phyloP scores from a whole-genome alignment of 2,113 vertebrate genomes.

The human (Homo sapiens) region GRCh38 chr5:173516501-173517000 shows the following conservation, averaged over 20 bases:
- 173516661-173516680: background rate
- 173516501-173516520: no score
- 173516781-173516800: background rate
- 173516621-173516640: background rate
- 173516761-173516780: background rate
- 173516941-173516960: no score
- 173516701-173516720: background rate
- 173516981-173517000: no score
- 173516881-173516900: background rate
- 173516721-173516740: background rate
- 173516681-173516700: background rate
- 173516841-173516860: background rate
- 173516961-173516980: rapidly evolving
- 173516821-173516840: background rate
- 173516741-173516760: background rate
- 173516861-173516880: background rate
- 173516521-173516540: no score
- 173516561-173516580: no score
- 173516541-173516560: no score
- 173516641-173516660: background rate
- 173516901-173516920: background rate
- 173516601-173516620: no score
- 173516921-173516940: background rate
- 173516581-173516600: no score
- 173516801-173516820: background rate